These are phyloP conservation scores for Sthenelais limicola DNA, from an alignment of 2,888 invertebrate genomes.

Conservation along the genomic window DNA sequence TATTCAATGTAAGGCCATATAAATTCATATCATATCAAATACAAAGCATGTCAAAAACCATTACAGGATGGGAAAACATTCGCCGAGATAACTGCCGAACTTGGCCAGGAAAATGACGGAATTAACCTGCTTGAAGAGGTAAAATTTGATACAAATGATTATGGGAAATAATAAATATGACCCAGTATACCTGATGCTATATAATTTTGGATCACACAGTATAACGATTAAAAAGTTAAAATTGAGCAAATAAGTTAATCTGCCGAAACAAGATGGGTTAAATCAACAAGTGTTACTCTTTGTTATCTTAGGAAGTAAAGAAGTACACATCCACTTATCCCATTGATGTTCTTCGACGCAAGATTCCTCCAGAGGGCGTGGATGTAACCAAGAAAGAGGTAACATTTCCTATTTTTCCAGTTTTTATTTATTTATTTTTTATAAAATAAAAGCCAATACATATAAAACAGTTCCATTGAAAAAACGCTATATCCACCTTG, in stretches of 20 bases:
- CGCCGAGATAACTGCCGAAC: conserved; percentile 55
- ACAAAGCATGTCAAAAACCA: no score
- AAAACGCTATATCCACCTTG: no score
- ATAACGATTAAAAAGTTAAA: background rate
- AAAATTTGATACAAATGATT: background rate
- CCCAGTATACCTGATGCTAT: background rate
- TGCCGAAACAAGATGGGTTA: no score
- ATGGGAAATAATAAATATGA: background rate
- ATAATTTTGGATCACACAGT: background rate
- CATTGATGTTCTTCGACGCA: conserved; percentile 53
- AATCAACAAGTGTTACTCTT: no score
- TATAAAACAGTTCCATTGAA: no score
- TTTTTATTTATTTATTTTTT: no score
- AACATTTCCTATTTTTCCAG: background rate
- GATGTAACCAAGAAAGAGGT: conserved; percentile 61
- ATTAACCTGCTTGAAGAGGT: conserved; percentile 56
- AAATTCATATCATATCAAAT: no score
- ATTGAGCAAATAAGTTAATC: background rate
- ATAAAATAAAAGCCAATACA: no score
- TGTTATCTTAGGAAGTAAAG: conserved; percentile 59
- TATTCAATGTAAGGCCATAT: no score
- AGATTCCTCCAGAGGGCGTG: conserved; percentile 59
- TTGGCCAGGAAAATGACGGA: conserved; percentile 56
- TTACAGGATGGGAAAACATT: conserved; percentile 57
- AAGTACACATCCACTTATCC: conserved; percentile 55